phyloP scores from a whole-genome alignment of 1,140 invertebrate species.

The Melitaea cinxia region DNA sequence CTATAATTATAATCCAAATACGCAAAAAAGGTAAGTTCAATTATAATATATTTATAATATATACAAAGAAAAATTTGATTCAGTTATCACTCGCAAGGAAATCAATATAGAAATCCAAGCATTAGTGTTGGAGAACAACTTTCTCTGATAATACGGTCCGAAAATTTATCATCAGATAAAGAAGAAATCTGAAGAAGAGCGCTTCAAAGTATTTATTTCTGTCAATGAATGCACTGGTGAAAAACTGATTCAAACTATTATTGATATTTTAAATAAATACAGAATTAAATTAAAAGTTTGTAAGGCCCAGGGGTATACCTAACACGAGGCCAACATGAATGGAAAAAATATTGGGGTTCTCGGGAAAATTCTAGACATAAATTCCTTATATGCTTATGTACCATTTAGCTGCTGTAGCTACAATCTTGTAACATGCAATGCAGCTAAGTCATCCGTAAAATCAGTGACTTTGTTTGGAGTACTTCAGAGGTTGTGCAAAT shows the following conservation, averaged over 20 bases:
- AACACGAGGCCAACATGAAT: conserved; percentile 46
- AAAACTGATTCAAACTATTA: conserved; percentile 43
- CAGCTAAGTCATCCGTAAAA: conserved; percentile 38
- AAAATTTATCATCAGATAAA: conserved; percentile 37
- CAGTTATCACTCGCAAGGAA: no score
- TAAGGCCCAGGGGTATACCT: conserved; percentile 48
- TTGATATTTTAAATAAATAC: conserved; percentile 45
- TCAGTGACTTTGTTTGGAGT: conserved; percentile 43
- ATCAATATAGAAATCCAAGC: no score
- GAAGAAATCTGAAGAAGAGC: conserved; percentile 45
- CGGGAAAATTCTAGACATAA: conserved; percentile 43
- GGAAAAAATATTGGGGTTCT: conserved; percentile 50
- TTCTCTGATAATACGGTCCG: conserved; percentile 44
- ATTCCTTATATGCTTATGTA: conserved; percentile 44
- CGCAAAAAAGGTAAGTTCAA: no score
- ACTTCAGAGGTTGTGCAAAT: conserved; percentile 46
- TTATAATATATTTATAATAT: no score
- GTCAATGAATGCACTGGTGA: conserved; percentile 45
- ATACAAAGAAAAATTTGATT: no score
- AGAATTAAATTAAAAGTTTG: conserved; percentile 38
- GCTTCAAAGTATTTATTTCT: conserved; percentile 44
- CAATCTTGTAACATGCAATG: conserved; percentile 43
- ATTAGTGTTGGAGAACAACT: no score
- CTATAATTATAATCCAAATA: no score
- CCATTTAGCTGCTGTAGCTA: conserved; percentile 43